Evolutionary conservation across 2,888 invertebrate genomes (phyloP), one percentile per base, ranked within the genome.

Genomic region (Cataglyphis cursor): DNA sequence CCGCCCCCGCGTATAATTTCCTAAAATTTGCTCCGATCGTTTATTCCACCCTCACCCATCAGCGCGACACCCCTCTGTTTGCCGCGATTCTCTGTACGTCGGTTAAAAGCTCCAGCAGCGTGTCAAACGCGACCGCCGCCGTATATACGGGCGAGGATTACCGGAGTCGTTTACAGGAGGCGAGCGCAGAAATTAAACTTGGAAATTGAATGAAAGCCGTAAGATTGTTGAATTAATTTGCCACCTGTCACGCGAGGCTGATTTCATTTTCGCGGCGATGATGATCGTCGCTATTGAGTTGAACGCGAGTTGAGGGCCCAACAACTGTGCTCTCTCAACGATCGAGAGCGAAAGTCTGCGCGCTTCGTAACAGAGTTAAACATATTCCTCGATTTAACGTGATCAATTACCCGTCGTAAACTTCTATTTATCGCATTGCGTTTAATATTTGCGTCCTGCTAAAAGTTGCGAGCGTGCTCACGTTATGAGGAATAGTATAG

Each of bases 131-230:
- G 54, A 72, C 65, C 54, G n/a, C 66, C 57, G 44, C 35, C 35
- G 70, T 44, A 62, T 85, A 78, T 86, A 70, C 72, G 74, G 65
- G 65, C 62, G 66, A 41, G 82, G 83, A 87, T 87, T 87, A 87
- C 72, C 82, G 65, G 66, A 59, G 57, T 80, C 85, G 83, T 84
- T 87, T 87, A 84, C 85, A 41, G 72, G 81, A 78, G 80, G 78
- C 82, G 81, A 74, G 66, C 68, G 70, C 78, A 83, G 87, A 87
- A 87, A 87, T 87, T 85, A 86, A 87, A 87, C 84, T 84, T 83
- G 85, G 83, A 84, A 87, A 87, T 87, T 76, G 83, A 86, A 85
- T 81, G 64, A 81, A 68, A 73, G 62, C 51, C 66, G 72, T 48
- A 66, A 80, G 68, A 76, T 65, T 64, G 85, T 83, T 81, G 86